phyloP scores from a whole-genome alignment of 1,140 invertebrate genomes.

The Drosophila sturtevanti region DNA sequence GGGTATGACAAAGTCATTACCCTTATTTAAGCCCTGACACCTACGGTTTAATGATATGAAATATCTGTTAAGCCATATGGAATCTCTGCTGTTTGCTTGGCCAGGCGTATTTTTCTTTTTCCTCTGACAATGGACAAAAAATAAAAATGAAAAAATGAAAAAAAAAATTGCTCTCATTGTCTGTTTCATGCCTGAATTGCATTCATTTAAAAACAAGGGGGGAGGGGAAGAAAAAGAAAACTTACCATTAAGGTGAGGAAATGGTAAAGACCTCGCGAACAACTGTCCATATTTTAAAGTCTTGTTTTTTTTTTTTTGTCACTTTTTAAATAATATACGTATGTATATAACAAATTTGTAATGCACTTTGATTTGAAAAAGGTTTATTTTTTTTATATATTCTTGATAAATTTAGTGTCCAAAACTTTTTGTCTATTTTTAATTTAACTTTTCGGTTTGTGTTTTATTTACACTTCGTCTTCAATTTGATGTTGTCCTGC shows the following conservation, averaged over 20 bases:
- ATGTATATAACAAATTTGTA: constrained; percentile 1
- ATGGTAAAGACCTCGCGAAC: constrained; percentile 6
- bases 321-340: background rate
- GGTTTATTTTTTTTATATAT: constrained; percentile 32
- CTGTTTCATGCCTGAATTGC: constrained; percentile 60
- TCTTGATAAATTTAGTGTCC: constrained; percentile 9
- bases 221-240: constrained; percentile 38
- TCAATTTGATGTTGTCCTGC: constrained; percentile 9
- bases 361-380: constrained; percentile 34
- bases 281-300: constrained; percentile 45
- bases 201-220: constrained; percentile 56
- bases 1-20: background rate
- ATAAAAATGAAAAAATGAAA: background rate
- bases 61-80: constrained; percentile 29
- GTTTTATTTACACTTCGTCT: constrained; percentile 57
- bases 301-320: constrained; percentile 35
- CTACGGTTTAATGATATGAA: constrained; percentile 4
- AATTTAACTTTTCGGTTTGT: constrained; percentile 58
- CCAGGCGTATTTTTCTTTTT: constrained; percentile 32
- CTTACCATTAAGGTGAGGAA: constrained; percentile 57
- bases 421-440: constrained; percentile 56
- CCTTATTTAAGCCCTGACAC: background rate
- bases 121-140: constrained; percentile 9
- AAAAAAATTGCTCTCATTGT: constrained; percentile 39
- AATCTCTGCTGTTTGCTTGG: constrained; percentile 29